Evolutionary conservation across 2,888 invertebrate species (phyloP).

Genomic region (Melanostoma scalare): DNA sequence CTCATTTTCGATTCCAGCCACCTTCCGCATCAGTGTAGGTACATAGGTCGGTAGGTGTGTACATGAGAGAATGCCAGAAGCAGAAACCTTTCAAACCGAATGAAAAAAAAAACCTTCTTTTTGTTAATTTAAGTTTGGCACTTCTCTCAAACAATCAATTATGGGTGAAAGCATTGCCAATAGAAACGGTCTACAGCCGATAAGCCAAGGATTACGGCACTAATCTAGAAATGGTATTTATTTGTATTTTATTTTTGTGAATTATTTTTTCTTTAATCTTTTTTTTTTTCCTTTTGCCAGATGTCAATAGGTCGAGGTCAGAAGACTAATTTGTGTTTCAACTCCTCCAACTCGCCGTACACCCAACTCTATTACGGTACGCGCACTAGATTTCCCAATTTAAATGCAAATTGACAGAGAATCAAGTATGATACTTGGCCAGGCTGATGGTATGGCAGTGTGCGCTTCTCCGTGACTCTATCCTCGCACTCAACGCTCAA

Average conservation of each 20-base stretch:
- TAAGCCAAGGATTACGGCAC: constrained; percentile 13
- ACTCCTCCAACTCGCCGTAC: constrained; percentile 36
- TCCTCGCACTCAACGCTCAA: constrained; percentile 24
- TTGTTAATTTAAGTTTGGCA: not conserved
- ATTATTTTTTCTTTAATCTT: constrained; percentile 10
- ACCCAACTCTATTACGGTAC: constrained; percentile 38
- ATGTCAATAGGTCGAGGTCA: constrained; percentile 72
- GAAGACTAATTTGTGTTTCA: constrained; percentile 51
- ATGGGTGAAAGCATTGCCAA: not conserved
- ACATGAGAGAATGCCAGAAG: not conserved
- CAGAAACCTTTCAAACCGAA: constrained; percentile 2
- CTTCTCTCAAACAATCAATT: constrained; percentile 13
- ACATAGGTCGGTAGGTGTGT: too few relatives aligned
- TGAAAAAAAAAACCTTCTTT: not conserved
- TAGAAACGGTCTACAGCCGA: constrained; percentile 14
- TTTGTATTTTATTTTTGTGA: too few relatives aligned
- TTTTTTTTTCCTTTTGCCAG: constrained; percentile 27
- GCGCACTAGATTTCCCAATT: constrained; percentile 67
- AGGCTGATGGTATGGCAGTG: not conserved
- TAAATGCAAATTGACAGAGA: constrained; percentile 67
- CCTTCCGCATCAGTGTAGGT: too few relatives aligned
- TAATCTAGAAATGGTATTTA: constrained; percentile 6
- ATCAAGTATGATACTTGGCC: constrained; percentile 22
- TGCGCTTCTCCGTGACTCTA: not conserved
- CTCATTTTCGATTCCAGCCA: too few relatives aligned